Conservation (phyloP, 30 jellyfish, hydroid and myxozoan genomes). For the Hydra vulgaris region DNA sequence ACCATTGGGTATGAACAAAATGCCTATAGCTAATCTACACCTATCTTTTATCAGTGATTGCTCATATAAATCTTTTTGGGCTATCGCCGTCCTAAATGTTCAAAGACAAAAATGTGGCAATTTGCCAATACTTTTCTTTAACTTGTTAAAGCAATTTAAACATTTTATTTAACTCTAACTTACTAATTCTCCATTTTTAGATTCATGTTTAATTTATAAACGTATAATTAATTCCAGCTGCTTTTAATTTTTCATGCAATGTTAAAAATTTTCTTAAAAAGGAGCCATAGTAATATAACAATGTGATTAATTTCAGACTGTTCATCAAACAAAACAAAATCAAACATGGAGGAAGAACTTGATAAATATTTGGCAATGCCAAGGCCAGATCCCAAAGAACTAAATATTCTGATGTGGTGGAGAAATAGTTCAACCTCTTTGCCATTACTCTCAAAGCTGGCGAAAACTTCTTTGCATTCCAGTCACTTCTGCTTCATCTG, state of each 20-base stretch:
- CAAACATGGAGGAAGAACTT: neutral
- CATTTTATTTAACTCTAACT: neutral
- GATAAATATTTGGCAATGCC: neutral
- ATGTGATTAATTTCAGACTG: neutral
- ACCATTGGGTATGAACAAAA: neutral
- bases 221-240: neutral
- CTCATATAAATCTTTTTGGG: neutral
- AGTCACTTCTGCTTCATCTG: neutral
- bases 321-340: neutral
- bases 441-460: neutral
- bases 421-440: neutral
- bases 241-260: neutral
- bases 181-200: neutral
- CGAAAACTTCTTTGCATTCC: neutral
- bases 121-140: neutral
- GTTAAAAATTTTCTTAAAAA: neutral
- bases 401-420: neutral
- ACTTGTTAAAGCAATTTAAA: neutral
- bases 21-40: neutral
- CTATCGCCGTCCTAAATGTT: neutral
- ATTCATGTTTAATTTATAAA: neutral
- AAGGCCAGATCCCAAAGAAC: neutral
- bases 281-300: neutral
- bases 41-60: neutral
- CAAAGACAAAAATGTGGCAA: neutral